Evolutionary conservation across 2,113 vertebrate genomes (phyloP).

Genomic region (Noturus placidus): DNA sequence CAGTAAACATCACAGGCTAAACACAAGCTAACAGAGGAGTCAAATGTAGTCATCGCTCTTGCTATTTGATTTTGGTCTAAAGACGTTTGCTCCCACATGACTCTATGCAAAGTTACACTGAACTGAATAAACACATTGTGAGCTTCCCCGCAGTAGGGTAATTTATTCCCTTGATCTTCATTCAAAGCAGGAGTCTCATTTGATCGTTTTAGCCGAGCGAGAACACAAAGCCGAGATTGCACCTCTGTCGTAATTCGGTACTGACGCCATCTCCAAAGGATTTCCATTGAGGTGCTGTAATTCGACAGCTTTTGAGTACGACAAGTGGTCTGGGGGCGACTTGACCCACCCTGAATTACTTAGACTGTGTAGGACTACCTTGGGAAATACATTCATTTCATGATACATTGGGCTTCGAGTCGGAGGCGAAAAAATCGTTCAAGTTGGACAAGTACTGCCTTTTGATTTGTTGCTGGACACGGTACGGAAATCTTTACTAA

Average conservation of each 20-base stretch:
- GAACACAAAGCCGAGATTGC: constrained; percentile 6
- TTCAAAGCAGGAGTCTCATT: constrained; percentile 30
- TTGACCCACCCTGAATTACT: constrained; percentile 31
- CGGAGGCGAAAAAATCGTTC: constrained; percentile 36
- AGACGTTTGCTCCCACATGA: not conserved
- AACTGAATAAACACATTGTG: constrained; percentile 17
- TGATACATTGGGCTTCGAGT: constrained; percentile 35
- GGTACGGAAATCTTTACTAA: constrained; percentile 22
- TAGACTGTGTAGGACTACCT: constrained; percentile 12
- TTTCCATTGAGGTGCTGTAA: constrained; percentile 13
- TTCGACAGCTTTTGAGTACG: constrained; percentile 31
- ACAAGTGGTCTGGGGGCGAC: constrained; percentile 12
- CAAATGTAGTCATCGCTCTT: not conserved
- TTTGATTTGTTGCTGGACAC: constrained; percentile 38
- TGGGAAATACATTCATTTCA: constrained; percentile 43
- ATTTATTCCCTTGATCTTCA: constrained; percentile 33
- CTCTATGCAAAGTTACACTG: not conserved
- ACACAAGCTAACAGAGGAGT: not conserved
- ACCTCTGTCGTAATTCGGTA: not conserved
- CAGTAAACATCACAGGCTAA: not conserved
- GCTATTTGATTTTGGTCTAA: not conserved
- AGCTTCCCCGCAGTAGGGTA: not conserved
- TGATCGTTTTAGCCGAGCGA: constrained; percentile 24
- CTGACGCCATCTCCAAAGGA: constrained; percentile 4
- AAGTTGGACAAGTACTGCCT: constrained; percentile 34